Percentiles rank a stretch among this genome's conserved stretches.
These are phyloP conservation scores for Dascillus cervinus DNA, from an alignment of 2,888 invertebrate genomes.

Conservation along the genomic window DNA sequence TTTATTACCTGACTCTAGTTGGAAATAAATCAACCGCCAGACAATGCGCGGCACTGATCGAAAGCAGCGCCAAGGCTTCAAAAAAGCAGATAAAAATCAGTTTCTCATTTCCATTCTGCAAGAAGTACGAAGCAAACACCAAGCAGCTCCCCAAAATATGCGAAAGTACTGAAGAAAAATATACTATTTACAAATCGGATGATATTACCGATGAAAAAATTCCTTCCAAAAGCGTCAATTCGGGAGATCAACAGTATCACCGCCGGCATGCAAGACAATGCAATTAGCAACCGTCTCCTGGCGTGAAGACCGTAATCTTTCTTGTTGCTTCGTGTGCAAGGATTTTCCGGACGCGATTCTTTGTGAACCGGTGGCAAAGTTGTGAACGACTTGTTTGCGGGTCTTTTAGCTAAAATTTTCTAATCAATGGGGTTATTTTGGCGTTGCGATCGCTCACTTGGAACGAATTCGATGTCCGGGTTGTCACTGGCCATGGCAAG, in stretches of 20 bases:
- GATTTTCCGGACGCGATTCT: no score
- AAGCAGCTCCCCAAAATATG: slow-evolving; percentile 4
- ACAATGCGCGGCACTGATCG: slow-evolving; percentile 3
- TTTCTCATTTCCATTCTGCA: slow-evolving; percentile 1
- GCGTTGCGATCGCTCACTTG: no score
- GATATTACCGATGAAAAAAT: slow-evolving; percentile 5
- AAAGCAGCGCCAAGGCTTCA: slow-evolving; percentile 4
- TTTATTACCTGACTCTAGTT: slow-evolving; percentile 5
- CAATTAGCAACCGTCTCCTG: no score
- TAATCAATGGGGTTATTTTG: no score
- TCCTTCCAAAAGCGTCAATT: slow-evolving; percentile 6
- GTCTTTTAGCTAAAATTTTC: no score
- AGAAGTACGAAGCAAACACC: slow-evolving; percentile 5
- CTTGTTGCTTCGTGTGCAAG: no score
- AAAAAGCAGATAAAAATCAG: slow-evolving; percentile 2
- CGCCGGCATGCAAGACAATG: no score
- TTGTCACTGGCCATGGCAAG: no score
- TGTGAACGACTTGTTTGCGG: no score
- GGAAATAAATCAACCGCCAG: slow-evolving; percentile 7
- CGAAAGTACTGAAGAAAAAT: slow-evolving; percentile 3
- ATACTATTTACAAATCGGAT: background rate
- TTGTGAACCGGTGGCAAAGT: no score
- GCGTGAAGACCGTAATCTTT: no score
- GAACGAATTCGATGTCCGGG: no score
- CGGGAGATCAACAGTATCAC: slow-evolving; percentile 2